Conservation (phyloP, 2,888 invertebrate species). For the Ormyrus labotus region DNA sequence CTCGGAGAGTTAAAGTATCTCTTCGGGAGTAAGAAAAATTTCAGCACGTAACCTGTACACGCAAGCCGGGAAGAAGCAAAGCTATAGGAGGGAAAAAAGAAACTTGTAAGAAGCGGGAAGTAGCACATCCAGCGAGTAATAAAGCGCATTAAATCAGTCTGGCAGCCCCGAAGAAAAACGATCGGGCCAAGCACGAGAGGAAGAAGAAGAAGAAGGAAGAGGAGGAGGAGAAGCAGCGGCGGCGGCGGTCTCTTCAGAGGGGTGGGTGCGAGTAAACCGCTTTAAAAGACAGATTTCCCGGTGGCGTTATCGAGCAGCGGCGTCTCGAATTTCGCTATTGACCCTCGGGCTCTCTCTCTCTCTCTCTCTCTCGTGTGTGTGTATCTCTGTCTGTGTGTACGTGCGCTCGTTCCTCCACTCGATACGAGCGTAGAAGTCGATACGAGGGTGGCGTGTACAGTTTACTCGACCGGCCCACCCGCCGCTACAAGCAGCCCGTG, state of each 20-base stretch:
- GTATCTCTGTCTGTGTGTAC: too few relatives aligned
- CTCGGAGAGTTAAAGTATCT: too few relatives aligned
- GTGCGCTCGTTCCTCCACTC: conserved; percentile 18
- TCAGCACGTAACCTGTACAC: too few relatives aligned
- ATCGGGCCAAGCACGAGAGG: too few relatives aligned
- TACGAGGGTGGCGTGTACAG: conserved; percentile 20
- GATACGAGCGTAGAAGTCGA: conserved; percentile 48
- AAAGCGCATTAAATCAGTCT: too few relatives aligned
- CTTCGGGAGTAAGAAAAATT: too few relatives aligned
- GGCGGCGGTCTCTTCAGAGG: too few relatives aligned
- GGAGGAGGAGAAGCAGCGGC: too few relatives aligned
- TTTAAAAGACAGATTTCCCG: conserved; percentile 46
- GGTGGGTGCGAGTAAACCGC: conserved; percentile 7
- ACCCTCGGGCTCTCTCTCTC: conserved; percentile 33
- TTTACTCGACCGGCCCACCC: conserved; percentile 8
- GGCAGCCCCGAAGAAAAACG: too few relatives aligned
- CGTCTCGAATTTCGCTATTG: conserved; percentile 52
- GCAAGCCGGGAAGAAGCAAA: too few relatives aligned
- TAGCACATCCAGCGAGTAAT: background rate
- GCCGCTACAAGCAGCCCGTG: conserved; percentile 55
- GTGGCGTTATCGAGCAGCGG: conserved; percentile 8
- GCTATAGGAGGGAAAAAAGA: background rate
- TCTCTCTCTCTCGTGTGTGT: background rate
- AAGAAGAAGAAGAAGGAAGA: too few relatives aligned
- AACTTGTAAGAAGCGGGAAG: background rate